Conservation (phyloP, 2,888 invertebrate species). For the Stenotaenia linearis region DNA sequence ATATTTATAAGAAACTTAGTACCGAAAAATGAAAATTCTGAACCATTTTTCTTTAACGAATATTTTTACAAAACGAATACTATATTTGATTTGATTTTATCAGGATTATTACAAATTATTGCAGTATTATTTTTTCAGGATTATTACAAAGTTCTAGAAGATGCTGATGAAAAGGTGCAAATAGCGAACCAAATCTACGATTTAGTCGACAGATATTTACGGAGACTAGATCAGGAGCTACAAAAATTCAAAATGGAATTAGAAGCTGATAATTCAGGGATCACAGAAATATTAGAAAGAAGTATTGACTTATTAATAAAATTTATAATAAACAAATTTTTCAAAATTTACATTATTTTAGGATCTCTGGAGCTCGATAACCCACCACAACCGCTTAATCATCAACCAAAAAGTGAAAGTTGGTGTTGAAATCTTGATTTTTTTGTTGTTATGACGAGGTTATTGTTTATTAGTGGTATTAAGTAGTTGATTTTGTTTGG, state of each 20-base stretch:
- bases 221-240: conserved; percentile 80
- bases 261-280: conserved; percentile 97
- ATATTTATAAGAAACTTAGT: no score
- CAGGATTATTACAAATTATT: no score
- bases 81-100: no score
- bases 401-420: conserved; percentile 44
- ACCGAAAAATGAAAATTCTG: no score
- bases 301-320: no score
- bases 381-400: conserved; percentile 42
- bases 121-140: conserved; percentile 64
- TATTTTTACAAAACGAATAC: no score
- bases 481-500: no score
- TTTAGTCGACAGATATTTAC: conserved; percentile 83
- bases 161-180: conserved; percentile 94
- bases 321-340: no score
- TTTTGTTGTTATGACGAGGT: no score
- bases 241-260: conserved; percentile 98
- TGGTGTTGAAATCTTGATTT: not conserved
- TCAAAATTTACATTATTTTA: conserved; percentile 41
- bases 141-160: conserved; percentile 84
- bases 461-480: no score
- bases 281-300: conserved; percentile 91
- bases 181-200: conserved; percentile 92
- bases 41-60: no score
- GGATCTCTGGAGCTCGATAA: conserved; percentile 82